Base-by-base conservation (phyloP, 2,888 invertebrate genomes). In the Pammene fasciana region DNA sequence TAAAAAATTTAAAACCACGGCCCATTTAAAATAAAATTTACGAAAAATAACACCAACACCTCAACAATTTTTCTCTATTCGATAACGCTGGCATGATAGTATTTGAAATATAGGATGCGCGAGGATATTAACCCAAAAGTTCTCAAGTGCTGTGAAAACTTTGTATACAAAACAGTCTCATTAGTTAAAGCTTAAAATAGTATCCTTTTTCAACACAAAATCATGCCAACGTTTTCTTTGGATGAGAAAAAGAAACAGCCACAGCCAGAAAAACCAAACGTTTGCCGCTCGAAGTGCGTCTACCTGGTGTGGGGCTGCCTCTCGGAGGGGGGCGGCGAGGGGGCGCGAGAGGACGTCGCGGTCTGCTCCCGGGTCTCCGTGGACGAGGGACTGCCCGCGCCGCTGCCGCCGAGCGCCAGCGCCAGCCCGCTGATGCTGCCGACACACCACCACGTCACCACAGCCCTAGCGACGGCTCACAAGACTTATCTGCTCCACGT, bases 381-480 rank as follows among this genome's bases (percentile, higher is more conserved):
- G 73, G 85, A 73, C 71, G 85, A 82, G 36, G 90, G 90, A 72
- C 90, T 91, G 86, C 89, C 88, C 54, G 86, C 83, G 72, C 90
- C 85, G 86, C 89, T 91, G 80, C 92, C 86, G 75, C 92, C 93
- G 81, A 93, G 89, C 86, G 93, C 93, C 91, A 93, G 78, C 88
- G 93, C 93, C 93, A 93, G 78, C 82, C 93, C 93, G 92, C 86
- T 92, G 90, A 93, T 93, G 88, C 93, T 93, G 93, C 84, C 88
- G 90, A 93, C 89, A 92, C 92, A 92, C 82, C 88, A 90, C 90
- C 86, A 91, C 85, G 89, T 92, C 91, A 93, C 91, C 91, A 90
- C 85, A 87, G 86, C 90, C 90, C 90, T 88, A 88, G 83, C 86
- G 81, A 80, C 79, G 76, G 77, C 77, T 80, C 78, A 79, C 78